These are phyloP conservation scores for Mirounga angustirostris DNA, from an alignment of 2,113 vertebrate genomes.

Conservation along the genomic window DNA sequence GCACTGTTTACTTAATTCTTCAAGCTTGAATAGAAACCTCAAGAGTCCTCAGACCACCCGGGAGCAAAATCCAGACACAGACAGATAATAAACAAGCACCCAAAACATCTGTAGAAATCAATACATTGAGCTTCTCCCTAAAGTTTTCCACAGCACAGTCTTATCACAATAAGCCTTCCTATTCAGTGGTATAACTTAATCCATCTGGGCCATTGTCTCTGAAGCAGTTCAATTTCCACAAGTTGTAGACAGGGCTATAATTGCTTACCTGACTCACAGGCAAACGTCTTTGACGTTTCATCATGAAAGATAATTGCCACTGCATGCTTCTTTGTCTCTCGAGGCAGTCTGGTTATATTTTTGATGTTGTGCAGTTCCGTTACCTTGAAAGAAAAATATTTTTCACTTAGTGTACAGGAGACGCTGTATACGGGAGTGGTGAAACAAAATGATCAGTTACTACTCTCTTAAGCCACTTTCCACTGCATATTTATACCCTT, in stretches of 20 bases:
- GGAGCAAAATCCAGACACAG: constrained; percentile 78
- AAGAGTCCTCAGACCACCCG: constrained; percentile 78
- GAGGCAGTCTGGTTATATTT: constrained; percentile 98
- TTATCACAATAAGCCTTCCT: constrained; percentile 75
- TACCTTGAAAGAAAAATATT: constrained; percentile 92
- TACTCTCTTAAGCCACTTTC: background rate
- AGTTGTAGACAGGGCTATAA: constrained; percentile 73
- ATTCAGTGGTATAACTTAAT: constrained; percentile 64
- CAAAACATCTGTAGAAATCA: constrained; percentile 78
- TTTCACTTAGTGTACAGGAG: constrained; percentile 30
- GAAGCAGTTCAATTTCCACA: constrained; percentile 72
- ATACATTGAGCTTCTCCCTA: constrained; percentile 41
- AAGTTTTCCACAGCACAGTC: constrained; percentile 59
- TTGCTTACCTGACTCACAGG: constrained; percentile 98
- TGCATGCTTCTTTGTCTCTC: constrained; percentile 98
- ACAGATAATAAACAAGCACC: constrained; percentile 77
- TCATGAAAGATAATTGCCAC: constrained; percentile 99
- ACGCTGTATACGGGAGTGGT: background rate
- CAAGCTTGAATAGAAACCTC: constrained; percentile 79
- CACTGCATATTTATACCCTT: background rate
- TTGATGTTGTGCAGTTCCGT: constrained; percentile 99
- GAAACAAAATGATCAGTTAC: background rate
- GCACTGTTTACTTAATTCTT: constrained; percentile 79
- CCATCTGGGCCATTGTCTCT: constrained; percentile 64
- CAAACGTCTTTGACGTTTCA: constrained; percentile 98